Conservation (phyloP, 2,113 vertebrate species). For the Nematolebias whitei region DNA sequence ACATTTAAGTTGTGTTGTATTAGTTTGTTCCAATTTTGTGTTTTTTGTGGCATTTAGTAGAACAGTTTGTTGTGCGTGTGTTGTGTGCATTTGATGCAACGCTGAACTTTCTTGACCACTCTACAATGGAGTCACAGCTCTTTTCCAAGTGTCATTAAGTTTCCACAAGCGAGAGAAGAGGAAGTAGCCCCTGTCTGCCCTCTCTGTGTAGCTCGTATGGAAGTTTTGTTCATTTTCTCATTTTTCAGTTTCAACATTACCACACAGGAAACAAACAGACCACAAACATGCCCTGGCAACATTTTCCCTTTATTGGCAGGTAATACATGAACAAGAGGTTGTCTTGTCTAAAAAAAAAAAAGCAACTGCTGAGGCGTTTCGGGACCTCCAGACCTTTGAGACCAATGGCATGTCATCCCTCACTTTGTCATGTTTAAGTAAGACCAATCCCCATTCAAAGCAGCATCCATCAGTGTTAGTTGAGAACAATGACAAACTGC, state of each 20-base stretch:
- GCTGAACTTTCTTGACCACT: background rate
- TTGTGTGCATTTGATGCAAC: background rate
- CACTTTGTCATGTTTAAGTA: slow-evolving; percentile 87
- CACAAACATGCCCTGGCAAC: slow-evolving; percentile 45
- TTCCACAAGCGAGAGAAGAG: background rate
- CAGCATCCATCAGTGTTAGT: slow-evolving; percentile 85
- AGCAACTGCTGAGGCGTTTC: slow-evolving; percentile 72
- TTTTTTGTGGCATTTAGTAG: slow-evolving; percentile 1
- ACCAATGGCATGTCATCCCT: slow-evolving; percentile 82
- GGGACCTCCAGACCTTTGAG: slow-evolving; percentile 78
- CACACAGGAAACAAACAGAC: slow-evolving; percentile 42
- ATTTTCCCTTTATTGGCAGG: slow-evolving; percentile 70
- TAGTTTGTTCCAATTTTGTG: background rate
- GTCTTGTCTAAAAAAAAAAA: slow-evolving; percentile 61
- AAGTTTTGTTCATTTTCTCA: slow-evolving; percentile 44
- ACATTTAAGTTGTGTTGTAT: background rate
- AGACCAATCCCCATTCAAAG: slow-evolving; percentile 84
- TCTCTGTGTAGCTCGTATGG: background rate
- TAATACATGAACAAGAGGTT: slow-evolving; percentile 72
- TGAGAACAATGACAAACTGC: slow-evolving; percentile 84
- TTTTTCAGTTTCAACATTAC: slow-evolving; percentile 45
- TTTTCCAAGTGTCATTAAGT: background rate
- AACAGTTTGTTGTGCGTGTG: background rate
- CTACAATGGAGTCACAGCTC: background rate
- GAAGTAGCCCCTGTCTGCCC: slow-evolving; percentile 4